A percentile compares a stretch with the other conserved stretches of the same genome.
phyloP scores from a whole-genome alignment of 2,888 invertebrate genomes.

The Sphaerophoria taeniata region DNA sequence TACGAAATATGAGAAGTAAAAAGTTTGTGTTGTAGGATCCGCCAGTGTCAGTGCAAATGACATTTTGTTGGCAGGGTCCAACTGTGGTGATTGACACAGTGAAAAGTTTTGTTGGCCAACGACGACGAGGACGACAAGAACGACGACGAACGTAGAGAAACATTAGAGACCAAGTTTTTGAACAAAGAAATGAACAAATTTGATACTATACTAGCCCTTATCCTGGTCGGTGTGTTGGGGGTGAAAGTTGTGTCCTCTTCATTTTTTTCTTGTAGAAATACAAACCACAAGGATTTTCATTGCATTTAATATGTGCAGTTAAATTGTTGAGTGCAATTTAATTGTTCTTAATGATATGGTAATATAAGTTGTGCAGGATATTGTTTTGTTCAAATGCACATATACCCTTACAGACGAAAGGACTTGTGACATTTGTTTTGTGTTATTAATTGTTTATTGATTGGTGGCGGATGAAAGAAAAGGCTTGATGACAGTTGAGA shows the following conservation, averaged over 20 bases:
- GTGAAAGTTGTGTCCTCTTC: neutral
- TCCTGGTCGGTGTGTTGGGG: neutral
- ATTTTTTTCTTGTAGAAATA: neutral
- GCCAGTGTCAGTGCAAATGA: conserved; percentile 70
- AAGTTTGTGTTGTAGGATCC: conserved; percentile 52
- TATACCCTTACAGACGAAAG: neutral
- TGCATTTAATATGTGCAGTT: conserved; percentile 38
- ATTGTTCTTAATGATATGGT: conserved; percentile 38
- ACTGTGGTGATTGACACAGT: conserved; percentile 67
- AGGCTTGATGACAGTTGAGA: conserved; percentile 12
- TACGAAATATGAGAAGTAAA: conserved; percentile 43
- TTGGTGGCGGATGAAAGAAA: conserved; percentile 1
- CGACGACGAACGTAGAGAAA: neutral
- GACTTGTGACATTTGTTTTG: conserved; percentile 12
- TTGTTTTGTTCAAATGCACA: neutral
- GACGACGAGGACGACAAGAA: neutral
- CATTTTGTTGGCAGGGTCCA: conserved; percentile 65
- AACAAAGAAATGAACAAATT: conserved; percentile 39
- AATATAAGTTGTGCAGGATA: conserved; percentile 11
- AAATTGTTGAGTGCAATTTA: conserved; percentile 55
- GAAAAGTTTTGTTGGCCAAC: conserved; percentile 56
- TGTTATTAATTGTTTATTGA: conserved; percentile 30
- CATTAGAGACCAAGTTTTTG: conserved; percentile 45
- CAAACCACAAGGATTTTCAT: conserved; percentile 23
- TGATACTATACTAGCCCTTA: neutral